Percentiles rank a stretch among this genome's conserved stretches.
Conservation (phyloP, 2,888 invertebrate species). For the Ptychoptera contaminata region DNA sequence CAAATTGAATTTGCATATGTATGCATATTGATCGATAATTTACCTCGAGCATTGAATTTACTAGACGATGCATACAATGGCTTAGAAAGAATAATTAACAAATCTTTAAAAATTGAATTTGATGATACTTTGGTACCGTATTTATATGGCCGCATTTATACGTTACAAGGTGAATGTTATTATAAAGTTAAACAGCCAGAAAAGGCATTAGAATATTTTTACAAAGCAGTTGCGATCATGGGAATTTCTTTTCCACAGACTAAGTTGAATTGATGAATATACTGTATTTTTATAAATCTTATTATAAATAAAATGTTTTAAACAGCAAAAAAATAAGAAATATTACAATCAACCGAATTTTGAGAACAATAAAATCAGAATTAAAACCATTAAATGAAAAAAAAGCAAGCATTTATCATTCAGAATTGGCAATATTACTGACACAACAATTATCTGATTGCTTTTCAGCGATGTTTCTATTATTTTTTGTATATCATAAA, state of each 20-base stretch:
- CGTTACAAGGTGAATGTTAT: conserved; percentile 29
- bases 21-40: conserved; percentile 37
- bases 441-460: conserved; percentile 1
- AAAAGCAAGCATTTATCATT: background rate
- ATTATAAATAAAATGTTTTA: background rate
- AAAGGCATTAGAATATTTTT: conserved; percentile 25
- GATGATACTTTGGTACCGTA: conserved; percentile 19
- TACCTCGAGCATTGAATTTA: conserved; percentile 39
- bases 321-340: background rate
- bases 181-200: conserved; percentile 27
- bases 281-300: conserved; percentile 12
- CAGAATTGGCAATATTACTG: background rate
- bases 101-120: conserved; percentile 15
- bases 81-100: conserved; percentile 9
- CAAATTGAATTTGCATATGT: conserved; percentile 42
- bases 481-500: background rate
- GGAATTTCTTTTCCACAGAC: conserved; percentile 28
- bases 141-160: conserved; percentile 30
- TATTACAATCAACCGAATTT: background rate
- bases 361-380: background rate
- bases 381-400: background rate
- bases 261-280: conserved; percentile 2
- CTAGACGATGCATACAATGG: conserved; percentile 28
- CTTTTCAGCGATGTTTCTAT: background rate
- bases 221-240: conserved; percentile 26